Evolutionary conservation across 2,888 invertebrate genomes (phyloP).

Genomic region (Caenorhabditis macrosperma): DNA sequence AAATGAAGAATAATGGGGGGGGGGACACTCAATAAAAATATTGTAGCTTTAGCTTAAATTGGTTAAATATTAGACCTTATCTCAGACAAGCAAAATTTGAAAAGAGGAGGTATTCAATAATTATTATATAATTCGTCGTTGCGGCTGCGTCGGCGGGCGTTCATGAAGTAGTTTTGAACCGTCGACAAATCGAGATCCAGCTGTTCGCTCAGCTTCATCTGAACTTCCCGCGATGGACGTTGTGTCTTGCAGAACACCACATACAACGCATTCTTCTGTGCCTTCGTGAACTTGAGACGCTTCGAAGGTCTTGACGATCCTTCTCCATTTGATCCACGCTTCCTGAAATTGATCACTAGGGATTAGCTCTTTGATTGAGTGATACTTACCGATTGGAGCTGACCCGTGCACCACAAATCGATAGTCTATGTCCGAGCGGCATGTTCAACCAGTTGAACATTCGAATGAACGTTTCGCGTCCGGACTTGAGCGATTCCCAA

Average conservation of each 20-base stretch:
- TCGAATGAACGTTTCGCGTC: slow-evolving; percentile 79
- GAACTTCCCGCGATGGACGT: slow-evolving; percentile 78
- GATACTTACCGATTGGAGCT: too few species aligned
- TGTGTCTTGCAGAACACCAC: slow-evolving; percentile 79
- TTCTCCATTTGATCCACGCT: slow-evolving; percentile 31
- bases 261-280: slow-evolving; percentile 97
- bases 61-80: too few species aligned
- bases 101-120: too few species aligned
- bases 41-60: too few species aligned
- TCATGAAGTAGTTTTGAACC: slow-evolving; percentile 98
- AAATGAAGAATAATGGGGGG: too few species aligned
- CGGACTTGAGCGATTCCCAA: slow-evolving; percentile 80
- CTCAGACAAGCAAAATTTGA: too few species aligned
- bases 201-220: slow-evolving; percentile 78
- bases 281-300: slow-evolving; percentile 99
- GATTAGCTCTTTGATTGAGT: too few species aligned
- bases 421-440: slow-evolving; percentile 71
- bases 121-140: too few species aligned
- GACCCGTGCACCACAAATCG: too few species aligned
- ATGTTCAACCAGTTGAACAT: slow-evolving; percentile 79
- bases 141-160: slow-evolving; percentile 89
- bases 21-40: too few species aligned
- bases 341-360: not conserved
- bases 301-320: slow-evolving; percentile 95
- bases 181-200: slow-evolving; percentile 76